phyloP scores from a whole-genome alignment of 2,113 vertebrate species.

The Cygnus buccinator region DNA sequence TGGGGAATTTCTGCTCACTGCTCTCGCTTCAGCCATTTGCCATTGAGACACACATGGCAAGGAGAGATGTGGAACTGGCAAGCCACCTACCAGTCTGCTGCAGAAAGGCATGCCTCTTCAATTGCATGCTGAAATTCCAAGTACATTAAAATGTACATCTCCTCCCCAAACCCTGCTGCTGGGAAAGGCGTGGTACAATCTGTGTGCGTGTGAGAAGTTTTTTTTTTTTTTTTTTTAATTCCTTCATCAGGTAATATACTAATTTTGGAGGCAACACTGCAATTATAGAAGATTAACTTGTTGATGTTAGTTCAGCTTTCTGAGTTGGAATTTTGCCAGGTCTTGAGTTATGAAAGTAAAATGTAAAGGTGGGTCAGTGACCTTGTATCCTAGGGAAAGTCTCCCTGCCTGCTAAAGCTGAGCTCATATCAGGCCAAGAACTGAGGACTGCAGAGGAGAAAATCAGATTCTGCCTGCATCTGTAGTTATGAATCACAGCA shows the following conservation, averaged over 20 bases:
- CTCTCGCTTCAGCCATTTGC: not conserved
- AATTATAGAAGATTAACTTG: slow-evolving; percentile 50
- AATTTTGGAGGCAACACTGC: slow-evolving; percentile 26
- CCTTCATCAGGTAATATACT: not conserved
- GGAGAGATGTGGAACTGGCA: not conserved
- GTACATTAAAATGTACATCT: not conserved
- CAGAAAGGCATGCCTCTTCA: not conserved
- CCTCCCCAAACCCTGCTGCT: not conserved
- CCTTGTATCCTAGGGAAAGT: not conserved
- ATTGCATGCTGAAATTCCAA: not conserved
- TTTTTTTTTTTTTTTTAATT: rapidly evolving
- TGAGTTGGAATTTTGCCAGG: slow-evolving; percentile 23
- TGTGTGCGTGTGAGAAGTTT: not conserved
- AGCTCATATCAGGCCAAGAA: not conserved
- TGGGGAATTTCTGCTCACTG: not conserved
- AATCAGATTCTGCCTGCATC: not conserved
- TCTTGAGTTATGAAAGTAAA: slow-evolving; percentile 36
- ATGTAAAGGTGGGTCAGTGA: slow-evolving; percentile 23
- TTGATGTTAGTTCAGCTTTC: slow-evolving; percentile 14
- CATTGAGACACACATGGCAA: not conserved
- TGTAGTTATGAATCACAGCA: not conserved
- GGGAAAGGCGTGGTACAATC: slow-evolving; percentile 49
- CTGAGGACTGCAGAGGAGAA: not conserved
- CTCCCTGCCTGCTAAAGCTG: not conserved
- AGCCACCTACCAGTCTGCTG: not conserved